Evolutionary conservation across 2,797 vertebrate genomes (phyloP), one percentile per base, ranked within the genome.

Genomic region (Rhodeus uyekii): DNA sequence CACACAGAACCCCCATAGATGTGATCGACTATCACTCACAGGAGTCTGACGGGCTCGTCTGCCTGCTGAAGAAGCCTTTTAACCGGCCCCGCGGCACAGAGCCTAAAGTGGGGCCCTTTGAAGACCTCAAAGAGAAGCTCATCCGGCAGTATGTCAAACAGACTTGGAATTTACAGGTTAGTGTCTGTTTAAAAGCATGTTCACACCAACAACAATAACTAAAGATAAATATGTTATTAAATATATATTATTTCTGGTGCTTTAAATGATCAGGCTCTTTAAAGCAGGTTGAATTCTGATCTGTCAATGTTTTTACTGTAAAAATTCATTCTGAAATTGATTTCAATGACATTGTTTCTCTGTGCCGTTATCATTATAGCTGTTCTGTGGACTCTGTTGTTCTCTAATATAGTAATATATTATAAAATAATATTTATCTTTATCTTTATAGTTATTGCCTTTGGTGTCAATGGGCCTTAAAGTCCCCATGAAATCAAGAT

Each of bases 81-180:
- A 95, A 94, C 91, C 91, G 98, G 3, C 97, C 97, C 0, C 92
- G 91, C 0, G 96, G 97, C 0, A 90, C 98, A 79, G 93, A 96
- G 90, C 98, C 98, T 1, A 98, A 99, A 92, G 96, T 96, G 2
- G 97, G 98, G 19, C 95, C 95, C 0, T 99, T 99, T 71, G 98
- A 99, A 89, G 97, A 99, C 90, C 91, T 99, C 76, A 99, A 98
- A 87, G 97, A 99, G 84, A 95, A 94, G 81, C 95, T 99, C 69
- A 98, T 99, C 86, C 93, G 95, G 82, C 96, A 98, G 55, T 99
- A 98, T 0, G 96, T 99, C 2, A 95, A 94, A 83, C 95, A 97
- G 90, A 98, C 96, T 0, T 99, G 98, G 98, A 98, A 96, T 79
- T 91, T 99, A 78, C 94, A 95, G 96, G 98, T 99, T 71, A 85